Percentiles rank a stretch among this genome's conserved stretches.
Conservation (phyloP, 2,888 invertebrate genomes). For the Pseudolycoriella hygida region DNA sequence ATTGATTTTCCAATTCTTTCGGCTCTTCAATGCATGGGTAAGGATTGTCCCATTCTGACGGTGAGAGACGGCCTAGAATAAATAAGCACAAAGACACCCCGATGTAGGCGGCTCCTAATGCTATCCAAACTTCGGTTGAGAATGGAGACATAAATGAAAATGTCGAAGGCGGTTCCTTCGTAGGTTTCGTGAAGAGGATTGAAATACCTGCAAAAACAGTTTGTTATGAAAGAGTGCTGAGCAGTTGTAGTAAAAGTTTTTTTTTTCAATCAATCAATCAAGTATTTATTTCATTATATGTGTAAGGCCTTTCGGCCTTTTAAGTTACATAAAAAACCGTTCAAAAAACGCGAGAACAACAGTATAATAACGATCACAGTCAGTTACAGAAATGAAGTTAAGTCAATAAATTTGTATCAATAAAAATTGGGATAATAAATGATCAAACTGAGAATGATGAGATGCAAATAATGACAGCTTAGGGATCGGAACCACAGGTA, state of each 20-base stretch:
- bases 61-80: conserved; percentile 60
- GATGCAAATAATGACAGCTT: too few relatives aligned
- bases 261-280: not conserved
- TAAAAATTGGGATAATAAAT: too few relatives aligned
- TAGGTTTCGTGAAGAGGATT: conserved; percentile 76
- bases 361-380: too few relatives aligned
- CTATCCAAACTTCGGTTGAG: conserved; percentile 69
- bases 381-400: too few relatives aligned
- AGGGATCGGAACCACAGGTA: too few relatives aligned
- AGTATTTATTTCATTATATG: too few relatives aligned
- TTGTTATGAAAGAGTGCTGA: not conserved
- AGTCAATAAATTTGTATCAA: too few relatives aligned
- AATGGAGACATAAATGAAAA: conserved; percentile 89
- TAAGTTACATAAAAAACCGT: too few relatives aligned
- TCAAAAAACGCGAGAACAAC: too few relatives aligned
- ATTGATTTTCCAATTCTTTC: conserved; percentile 67
- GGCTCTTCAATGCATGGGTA: conserved; percentile 73
- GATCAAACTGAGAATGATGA: too few relatives aligned
- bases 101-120: conserved; percentile 62
- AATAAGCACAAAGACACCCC: conserved; percentile 65
- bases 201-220: conserved; percentile 45
- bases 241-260: too few relatives aligned
- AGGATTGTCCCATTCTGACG: conserved; percentile 80
- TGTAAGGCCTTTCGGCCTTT: too few relatives aligned
- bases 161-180: conserved; percentile 65